These are phyloP conservation scores for Brachypodius melanocephalos DNA, from an alignment of 2,113 vertebrate species.

Conservation along the genomic window DNA sequence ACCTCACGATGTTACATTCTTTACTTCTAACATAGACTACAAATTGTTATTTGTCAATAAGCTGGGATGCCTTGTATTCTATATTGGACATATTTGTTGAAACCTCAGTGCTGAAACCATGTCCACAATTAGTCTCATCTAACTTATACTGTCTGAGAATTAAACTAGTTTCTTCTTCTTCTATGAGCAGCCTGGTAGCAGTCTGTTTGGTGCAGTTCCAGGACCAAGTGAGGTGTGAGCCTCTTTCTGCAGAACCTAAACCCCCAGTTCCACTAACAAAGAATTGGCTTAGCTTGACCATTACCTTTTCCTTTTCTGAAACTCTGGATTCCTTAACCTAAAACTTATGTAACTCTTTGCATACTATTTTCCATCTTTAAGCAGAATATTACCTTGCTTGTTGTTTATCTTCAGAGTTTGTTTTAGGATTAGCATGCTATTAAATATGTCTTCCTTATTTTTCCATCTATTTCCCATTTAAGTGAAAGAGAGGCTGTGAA, in stretches of 20 bases:
- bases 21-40: neutral
- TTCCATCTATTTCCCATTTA: neutral
- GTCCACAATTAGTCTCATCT: neutral
- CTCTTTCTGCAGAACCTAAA: neutral
- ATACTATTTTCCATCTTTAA: fast-evolving
- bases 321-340: neutral
- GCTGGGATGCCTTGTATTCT: neutral
- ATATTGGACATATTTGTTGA: neutral
- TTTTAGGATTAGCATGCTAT: neutral
- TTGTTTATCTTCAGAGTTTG: neutral
- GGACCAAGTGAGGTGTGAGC: neutral
- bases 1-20: neutral
- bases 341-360: neutral
- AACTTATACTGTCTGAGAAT: neutral
- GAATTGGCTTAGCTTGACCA: neutral
- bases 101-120: neutral
- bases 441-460: neutral
- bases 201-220: neutral
- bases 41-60: neutral
- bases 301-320: neutral
- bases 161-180: neutral
- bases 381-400: neutral
- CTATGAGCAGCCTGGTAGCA: neutral
- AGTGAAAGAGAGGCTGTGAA: neutral
- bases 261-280: neutral